A percentile compares a stretch with the other conserved stretches of the same genome.
Evolutionary conservation across 1,140 invertebrate genomes (phyloP).

Genomic region (Drosophila elegans): DNA sequence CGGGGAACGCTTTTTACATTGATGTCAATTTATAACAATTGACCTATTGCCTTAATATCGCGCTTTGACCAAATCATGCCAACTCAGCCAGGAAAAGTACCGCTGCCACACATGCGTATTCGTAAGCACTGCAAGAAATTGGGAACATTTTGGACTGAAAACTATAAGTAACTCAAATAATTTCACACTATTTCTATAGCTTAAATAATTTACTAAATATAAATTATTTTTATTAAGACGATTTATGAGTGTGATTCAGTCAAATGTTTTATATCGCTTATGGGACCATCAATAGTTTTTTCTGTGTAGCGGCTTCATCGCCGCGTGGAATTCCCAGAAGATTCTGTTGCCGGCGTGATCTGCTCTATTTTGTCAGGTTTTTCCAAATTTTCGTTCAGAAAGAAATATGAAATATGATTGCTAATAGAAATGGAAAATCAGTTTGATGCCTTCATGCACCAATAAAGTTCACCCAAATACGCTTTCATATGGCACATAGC

Average conservation of each 20-base stretch:
- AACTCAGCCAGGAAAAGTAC: slow-evolving; percentile 63
- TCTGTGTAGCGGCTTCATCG: slow-evolving; percentile 17
- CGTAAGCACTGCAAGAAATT: slow-evolving; percentile 6
- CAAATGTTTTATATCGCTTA: no score
- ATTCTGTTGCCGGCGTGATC: slow-evolving; percentile 20
- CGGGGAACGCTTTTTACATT: slow-evolving; percentile 74
- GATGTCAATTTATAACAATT: slow-evolving; percentile 84
- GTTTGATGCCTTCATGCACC: no score
- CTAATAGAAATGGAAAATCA: no score
- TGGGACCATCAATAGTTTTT: no score
- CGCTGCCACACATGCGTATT: slow-evolving; percentile 28
- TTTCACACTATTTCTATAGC: background rate
- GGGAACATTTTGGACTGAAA: background rate
- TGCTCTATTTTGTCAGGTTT: background rate
- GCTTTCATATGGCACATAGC: no score
- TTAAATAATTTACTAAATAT: no score
- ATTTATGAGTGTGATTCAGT: no score
- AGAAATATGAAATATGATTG: background rate
- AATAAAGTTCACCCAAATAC: no score
- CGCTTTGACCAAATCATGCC: slow-evolving; percentile 75
- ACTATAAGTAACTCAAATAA: no score
- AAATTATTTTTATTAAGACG: no score
- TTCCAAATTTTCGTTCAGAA: no score
- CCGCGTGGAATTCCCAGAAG: slow-evolving; percentile 34
- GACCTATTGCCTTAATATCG: slow-evolving; percentile 84